phyloP scores from a whole-genome alignment of 2,888 invertebrate species.

The Rhagophthalmus giganteus region DNA sequence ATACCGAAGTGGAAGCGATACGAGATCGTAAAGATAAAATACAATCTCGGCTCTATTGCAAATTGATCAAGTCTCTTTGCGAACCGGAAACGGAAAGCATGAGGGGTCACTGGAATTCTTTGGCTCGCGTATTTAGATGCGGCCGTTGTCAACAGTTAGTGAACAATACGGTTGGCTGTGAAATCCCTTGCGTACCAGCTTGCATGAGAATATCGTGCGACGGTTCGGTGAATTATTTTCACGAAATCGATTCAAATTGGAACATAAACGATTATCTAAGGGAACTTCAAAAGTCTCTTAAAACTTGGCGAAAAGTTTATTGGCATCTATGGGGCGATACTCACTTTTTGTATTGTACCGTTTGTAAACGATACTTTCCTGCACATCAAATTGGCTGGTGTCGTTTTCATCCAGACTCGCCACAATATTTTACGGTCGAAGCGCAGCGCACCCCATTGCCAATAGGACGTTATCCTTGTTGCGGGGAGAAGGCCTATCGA shows the following conservation, averaged over 20 bases:
- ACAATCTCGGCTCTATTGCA: constrained; percentile 80
- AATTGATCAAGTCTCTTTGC: constrained; percentile 76
- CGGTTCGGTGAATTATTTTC: constrained; percentile 73
- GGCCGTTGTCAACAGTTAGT: constrained; percentile 74
- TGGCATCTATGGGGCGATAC: constrained; percentile 93
- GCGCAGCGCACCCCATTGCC: constrained; percentile 67
- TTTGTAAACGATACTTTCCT: constrained; percentile 78
- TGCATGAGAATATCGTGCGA: constrained; percentile 73
- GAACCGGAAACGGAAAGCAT: constrained; percentile 76
- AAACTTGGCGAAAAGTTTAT: constrained; percentile 83
- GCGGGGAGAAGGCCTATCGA: constrained; percentile 81
- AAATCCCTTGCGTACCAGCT: constrained; percentile 72
- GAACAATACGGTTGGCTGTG: constrained; percentile 69
- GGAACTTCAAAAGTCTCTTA: constrained; percentile 74
- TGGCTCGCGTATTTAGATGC: constrained; percentile 78
- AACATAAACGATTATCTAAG: constrained; percentile 79
- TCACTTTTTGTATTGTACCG: constrained; percentile 81
- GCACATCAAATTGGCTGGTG: constrained; percentile 81
- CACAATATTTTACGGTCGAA: constrained; percentile 76
- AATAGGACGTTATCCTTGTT: constrained; percentile 78
- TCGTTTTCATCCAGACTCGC: constrained; percentile 74
- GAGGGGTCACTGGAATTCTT: constrained; percentile 78
- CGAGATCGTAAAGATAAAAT: constrained; percentile 88
- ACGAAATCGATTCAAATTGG: constrained; percentile 77
- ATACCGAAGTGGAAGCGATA: constrained; percentile 81